Conservation (phyloP, 1,140 invertebrate genomes). For the Grapholita molesta region DNA sequence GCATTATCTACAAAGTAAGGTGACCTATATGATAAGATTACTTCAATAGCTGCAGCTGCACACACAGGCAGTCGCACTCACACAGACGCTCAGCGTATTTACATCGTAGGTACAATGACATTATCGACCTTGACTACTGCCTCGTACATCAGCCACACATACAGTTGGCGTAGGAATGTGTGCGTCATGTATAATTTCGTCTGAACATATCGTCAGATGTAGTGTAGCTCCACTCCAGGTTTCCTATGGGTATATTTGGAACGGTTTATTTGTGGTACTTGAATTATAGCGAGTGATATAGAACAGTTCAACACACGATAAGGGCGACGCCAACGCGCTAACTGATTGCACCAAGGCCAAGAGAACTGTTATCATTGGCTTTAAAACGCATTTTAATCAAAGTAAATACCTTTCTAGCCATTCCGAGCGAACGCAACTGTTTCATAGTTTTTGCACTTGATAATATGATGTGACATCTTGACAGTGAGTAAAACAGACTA, state of each 20-base stretch:
- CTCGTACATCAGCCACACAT: constrained; percentile 58
- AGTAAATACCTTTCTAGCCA: not conserved
- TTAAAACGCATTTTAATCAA: constrained; percentile 21
- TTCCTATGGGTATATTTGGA: constrained; percentile 31
- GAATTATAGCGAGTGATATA: constrained; percentile 44
- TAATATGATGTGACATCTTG: not conserved
- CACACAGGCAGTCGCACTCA: constrained; percentile 33
- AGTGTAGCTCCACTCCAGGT: constrained; percentile 20
- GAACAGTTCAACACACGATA: constrained; percentile 75
- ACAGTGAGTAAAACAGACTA: not conserved
- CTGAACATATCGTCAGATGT: constrained; percentile 46
- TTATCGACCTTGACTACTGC: constrained; percentile 74
- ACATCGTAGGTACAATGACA: constrained; percentile 71
- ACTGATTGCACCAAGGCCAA: constrained; percentile 65
- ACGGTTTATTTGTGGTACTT: constrained; percentile 27
- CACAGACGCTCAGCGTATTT: constrained; percentile 51
- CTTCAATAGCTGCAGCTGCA: constrained; percentile 58
- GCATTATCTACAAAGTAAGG: constrained; percentile 70
- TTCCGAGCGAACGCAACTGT: not conserved
- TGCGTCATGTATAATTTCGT: constrained; percentile 64
- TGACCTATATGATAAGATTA: constrained; percentile 78
- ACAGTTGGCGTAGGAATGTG: constrained; percentile 50
- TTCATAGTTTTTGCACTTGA: not conserved
- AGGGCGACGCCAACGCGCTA: constrained; percentile 59
- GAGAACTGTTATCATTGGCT: constrained; percentile 36